Percentiles rank a stretch among this genome's conserved stretches.
phyloP scores from a whole-genome alignment of 2,888 invertebrate species.

The Drosophila quasianomalipes region DNA sequence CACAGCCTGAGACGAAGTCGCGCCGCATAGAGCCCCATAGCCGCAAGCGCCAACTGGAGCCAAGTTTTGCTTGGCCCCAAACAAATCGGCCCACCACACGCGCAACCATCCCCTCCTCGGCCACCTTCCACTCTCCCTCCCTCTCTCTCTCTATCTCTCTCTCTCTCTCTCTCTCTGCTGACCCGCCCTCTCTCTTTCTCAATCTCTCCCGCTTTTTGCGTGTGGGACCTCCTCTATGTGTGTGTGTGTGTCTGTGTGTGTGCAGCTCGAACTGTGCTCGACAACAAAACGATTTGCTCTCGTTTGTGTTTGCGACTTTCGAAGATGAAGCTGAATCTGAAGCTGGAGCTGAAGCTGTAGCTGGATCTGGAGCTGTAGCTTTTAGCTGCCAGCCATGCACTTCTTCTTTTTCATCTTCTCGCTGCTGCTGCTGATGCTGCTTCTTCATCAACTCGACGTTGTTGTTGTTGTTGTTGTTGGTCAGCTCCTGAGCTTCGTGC shows the following conservation, averaged over 20 bases:
- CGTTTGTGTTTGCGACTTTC: constrained; percentile 70
- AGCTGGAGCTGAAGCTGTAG: neutral
- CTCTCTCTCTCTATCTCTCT: neutral
- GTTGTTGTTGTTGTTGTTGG: constrained; percentile 1
- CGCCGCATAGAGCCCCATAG: constrained; percentile 61
- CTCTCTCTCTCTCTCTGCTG: neutral
- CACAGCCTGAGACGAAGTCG: constrained; percentile 47
- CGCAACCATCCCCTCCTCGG: constrained; percentile 32
- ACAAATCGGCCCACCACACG: constrained; percentile 73
- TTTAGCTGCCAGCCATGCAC: constrained; percentile 4
- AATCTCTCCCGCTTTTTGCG: neutral
- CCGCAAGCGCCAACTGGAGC: constrained; percentile 59
- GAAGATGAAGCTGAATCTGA: neutral
- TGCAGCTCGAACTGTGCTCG: constrained; percentile 45
- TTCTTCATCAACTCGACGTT: constrained; percentile 4
- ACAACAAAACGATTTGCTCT: constrained; percentile 81
- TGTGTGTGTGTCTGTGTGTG: neutral
- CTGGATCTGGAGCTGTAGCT: constrained; percentile 3
- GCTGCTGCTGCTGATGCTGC: constrained; percentile 12
- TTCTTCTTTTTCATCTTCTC: neutral
- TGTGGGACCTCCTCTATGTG: neutral
- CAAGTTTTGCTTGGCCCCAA: constrained; percentile 29
- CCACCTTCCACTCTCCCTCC: neutral
- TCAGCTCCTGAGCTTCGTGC: constrained; percentile 60
- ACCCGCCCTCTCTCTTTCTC: neutral